These are phyloP conservation scores for Dasyornis broadbenti DNA, from an alignment of 2,113 vertebrate genomes.

Conservation along the genomic window DNA sequence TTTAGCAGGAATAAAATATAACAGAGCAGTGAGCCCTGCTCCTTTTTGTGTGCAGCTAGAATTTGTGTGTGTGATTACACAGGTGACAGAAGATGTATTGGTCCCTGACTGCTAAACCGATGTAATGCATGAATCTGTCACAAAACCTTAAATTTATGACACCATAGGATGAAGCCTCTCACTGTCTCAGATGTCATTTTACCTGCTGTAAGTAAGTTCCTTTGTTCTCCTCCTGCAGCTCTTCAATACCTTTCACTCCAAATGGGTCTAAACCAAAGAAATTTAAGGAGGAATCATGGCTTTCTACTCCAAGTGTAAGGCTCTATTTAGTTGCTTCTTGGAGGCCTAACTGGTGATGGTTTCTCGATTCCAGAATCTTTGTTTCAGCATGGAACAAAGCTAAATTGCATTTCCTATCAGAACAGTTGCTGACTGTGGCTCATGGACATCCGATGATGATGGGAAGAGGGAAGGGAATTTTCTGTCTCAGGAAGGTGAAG, in stretches of 20 bases:
- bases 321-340: not conserved
- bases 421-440: not conserved
- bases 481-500: not conserved
- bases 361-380: not conserved
- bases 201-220: not conserved
- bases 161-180: not conserved
- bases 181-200: not conserved
- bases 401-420: not conserved
- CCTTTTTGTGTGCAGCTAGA: not conserved
- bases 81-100: not conserved
- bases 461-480: not conserved
- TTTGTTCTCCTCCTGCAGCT: not conserved
- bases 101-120: not conserved
- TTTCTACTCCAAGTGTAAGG: not conserved
- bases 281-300: not conserved
- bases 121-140: not conserved
- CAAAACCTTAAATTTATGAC: not conserved
- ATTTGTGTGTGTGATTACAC: not conserved
- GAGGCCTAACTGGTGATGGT: not conserved
- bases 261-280: not conserved
- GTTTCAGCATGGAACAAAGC: not conserved
- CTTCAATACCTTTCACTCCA: not conserved
- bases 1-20: not conserved
- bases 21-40: not conserved
- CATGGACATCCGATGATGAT: accelerated